These are phyloP conservation scores for Sitta europaea DNA, from an alignment of 2,113 vertebrate species.

Conservation along the genomic window DNA sequence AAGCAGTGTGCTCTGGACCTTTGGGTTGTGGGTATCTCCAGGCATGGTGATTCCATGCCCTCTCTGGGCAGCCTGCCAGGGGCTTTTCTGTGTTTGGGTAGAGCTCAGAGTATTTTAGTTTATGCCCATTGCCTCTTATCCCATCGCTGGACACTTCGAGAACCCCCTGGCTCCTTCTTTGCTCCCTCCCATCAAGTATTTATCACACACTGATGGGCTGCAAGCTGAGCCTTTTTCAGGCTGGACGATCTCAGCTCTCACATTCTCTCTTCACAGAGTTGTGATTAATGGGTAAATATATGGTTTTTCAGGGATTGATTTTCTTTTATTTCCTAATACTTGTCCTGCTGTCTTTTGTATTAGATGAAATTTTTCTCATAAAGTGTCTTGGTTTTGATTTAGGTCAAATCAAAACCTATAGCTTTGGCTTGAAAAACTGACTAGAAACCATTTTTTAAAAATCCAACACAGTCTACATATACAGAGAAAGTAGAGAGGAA, in stretches of 20 bases:
- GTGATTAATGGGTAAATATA: neutral
- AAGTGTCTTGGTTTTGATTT: too few relatives aligned
- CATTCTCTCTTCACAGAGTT: neutral
- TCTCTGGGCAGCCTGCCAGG: neutral
- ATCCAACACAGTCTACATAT: neutral
- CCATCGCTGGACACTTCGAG: neutral
- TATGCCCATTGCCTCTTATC: neutral
- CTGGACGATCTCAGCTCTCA: neutral
- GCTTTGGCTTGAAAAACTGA: neutral
- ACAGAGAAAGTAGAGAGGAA: neutral
- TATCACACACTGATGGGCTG: neutral
- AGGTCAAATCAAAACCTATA: neutral
- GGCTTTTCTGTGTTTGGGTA: neutral
- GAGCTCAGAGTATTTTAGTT: neutral
- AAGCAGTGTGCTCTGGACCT: neutral
- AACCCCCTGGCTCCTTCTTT: neutral
- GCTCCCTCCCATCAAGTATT: neutral
- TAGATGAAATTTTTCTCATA: neutral
- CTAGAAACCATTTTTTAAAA: neutral
- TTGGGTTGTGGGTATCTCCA: neutral
- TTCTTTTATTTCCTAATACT: neutral
- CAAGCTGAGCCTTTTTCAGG: neutral
- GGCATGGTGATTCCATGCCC: neutral
- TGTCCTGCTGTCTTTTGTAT: neutral
- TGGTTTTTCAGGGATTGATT: neutral